Base-by-base conservation (phyloP, 2,797 vertebrate species). In the Eleutherodactylus coqui region DNA sequence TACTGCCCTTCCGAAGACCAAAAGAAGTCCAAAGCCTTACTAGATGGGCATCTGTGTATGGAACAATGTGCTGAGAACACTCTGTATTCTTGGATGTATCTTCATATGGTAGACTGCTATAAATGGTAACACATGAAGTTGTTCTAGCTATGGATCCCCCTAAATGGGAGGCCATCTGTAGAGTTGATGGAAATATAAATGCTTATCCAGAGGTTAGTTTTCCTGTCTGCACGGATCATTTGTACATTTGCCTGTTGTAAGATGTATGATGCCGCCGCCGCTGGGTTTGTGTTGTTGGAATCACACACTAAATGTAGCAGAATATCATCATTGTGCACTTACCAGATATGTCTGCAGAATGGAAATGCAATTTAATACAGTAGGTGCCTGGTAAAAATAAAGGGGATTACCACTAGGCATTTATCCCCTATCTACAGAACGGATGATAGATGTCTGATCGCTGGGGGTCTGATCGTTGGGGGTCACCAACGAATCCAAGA, bases 161-260 rank as follows among this genome's bases (percentile, higher is more conserved):
- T 5, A 34, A 36, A 3, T 24, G 19, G 9, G 17, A 24, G 19
- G 64, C 38, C 36, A 21, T 36, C 36, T 38, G 34, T 21, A 21
- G 1, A 69, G 3, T 10, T 69, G 34, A n/a, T 17, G 4, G 4
- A 60, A 78, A 60, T 17, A 2, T 27, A n/a, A 38, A 21, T 3
- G 3, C 7, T 60, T 58, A 55, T 17, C 36, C 53, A 60, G 53
- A 79, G 55, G 49, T 77, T 16, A 0, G 45, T 41, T 62, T 62
- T 79, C 55, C 77, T 79, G 77, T 69, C 55, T 43, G 41, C 38
- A 29, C 58, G 27, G 62, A 43, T 79, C 36, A 79, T 62, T 60
- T 79, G 36, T 53, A 43, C 14, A 3, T 60, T 79, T 43, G 41
- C 76, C 34, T 43, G 32, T 55, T 29, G 49, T 53, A 6, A 27